Base-by-base conservation (phyloP, 2,113 vertebrate species). In the Lontra canadensis region DNA sequence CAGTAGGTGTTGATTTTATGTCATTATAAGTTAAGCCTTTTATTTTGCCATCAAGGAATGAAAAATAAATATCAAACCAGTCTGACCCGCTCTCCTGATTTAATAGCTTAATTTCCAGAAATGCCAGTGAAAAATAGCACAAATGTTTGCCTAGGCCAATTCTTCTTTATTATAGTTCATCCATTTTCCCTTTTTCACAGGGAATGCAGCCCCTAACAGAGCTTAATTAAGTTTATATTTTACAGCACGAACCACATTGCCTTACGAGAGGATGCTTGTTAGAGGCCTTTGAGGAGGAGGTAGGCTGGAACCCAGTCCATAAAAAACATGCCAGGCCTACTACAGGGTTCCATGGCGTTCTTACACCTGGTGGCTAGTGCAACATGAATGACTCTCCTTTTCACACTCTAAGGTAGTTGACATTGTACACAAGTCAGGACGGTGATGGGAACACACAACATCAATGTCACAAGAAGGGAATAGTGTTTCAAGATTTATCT, bases 11-110 rank as follows among this genome's bases (percentile, higher is more conserved):
- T 97, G 95, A 93, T 92, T 97, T 97, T 94, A 95, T 94, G 95
- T 95, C 92, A 96, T 88, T 96, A 76, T 95, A 97, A 96, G 92
- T 97, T 97, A 97, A 97, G 89, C 44, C 0, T 94, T 85, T 95
- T 94, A 95, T 47, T 98, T 92, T 96, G 87, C 88, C 78, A 55
- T 93, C 93, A 96, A 85, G 47, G 71, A 97, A 97, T 1, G 15
- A 95, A 95, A 98, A 95, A 95, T 97, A 97, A 98, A 97, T 98
- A 98, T 89, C 78, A 97, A 92, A 88, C 44, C 34, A 12, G n/a
- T 44, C 73, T 89, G 94, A 81, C 74, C 95, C 31, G 21, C n/a
- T 78, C 55, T 96, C 97, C 78, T 94, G 94, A 90, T 92, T 97
- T 96, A 92, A 90, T 96, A 94, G 87, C 89, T 89, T 98, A 94